phyloP scores from a whole-genome alignment of 2,888 invertebrate species.

The Helobdella robusta region DNA sequence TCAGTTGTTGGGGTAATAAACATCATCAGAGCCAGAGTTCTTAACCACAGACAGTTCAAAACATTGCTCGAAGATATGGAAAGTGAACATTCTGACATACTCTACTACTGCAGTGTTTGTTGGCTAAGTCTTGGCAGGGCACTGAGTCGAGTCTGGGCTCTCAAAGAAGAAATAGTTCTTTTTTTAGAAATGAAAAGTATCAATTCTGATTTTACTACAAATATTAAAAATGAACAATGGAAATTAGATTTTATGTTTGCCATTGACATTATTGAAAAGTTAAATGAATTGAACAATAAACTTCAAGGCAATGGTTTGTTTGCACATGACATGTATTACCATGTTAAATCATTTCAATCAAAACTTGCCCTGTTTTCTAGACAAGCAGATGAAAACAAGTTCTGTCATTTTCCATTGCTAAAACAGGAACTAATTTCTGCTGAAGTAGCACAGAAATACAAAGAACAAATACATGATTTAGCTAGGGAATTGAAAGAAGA shows the following conservation, averaged over 20 bases:
- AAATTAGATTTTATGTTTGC: not conserved
- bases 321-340: conserved; percentile 2
- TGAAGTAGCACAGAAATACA: not conserved
- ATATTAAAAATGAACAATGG: not conserved
- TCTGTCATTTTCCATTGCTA: not conserved
- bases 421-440: not conserved
- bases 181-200: not conserved
- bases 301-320: not conserved
- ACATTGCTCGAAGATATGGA: not conserved
- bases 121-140: not conserved
- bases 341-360: not conserved
- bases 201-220: not conserved
- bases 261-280: conserved; percentile 1
- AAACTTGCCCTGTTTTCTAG: not conserved
- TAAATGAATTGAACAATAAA: conserved; percentile 1
- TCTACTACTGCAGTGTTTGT: not conserved
- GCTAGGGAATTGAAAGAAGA: not conserved
- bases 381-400: not conserved
- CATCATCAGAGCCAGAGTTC: not conserved
- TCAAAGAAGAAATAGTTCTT: not conserved
- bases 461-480: not conserved
- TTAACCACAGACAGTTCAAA: not conserved
- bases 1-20: not conserved
- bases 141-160: not conserved
- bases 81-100: not conserved